A percentile compares a stretch with the other conserved stretches of the same genome.
phyloP scores from a whole-genome alignment of 2,113 vertebrate species.

The Guaruba guarouba region DNA sequence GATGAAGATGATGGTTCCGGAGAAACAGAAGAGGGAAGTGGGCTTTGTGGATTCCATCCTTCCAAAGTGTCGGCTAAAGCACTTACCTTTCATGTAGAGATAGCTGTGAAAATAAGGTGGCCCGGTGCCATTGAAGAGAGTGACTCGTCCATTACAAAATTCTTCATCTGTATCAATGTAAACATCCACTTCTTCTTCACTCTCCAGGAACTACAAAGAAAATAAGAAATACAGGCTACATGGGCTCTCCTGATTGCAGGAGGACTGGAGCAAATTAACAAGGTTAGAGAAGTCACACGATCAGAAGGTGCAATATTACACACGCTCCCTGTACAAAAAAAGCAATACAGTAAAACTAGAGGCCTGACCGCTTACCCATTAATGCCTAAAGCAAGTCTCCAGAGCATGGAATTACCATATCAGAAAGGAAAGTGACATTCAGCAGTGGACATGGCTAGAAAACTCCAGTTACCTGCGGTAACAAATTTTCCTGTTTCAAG shows the following conservation, averaged over 20 bases:
- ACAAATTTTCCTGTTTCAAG: background rate
- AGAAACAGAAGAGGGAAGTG: background rate
- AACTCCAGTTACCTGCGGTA: background rate
- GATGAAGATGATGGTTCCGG: background rate
- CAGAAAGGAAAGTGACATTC: background rate
- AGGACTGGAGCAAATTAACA: background rate
- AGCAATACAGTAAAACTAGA: background rate
- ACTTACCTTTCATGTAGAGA: slow-evolving; percentile 90
- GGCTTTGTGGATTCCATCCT: background rate
- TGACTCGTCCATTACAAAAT: slow-evolving; percentile 81
- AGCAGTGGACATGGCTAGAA: background rate
- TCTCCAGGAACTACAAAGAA: slow-evolving; percentile 83
- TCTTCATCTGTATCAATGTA: slow-evolving; percentile 91
- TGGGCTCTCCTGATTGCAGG: background rate
- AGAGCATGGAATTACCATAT: background rate
- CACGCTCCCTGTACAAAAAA: background rate
- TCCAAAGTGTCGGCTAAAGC: background rate
- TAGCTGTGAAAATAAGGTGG: slow-evolving; percentile 92
- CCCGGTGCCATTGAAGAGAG: slow-evolving; percentile 82
- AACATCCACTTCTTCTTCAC: slow-evolving; percentile 87
- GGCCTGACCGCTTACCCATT: slow-evolving; percentile 34
- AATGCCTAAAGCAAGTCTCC: slow-evolving; percentile 42
- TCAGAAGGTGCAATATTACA: background rate
- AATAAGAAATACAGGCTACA: background rate
- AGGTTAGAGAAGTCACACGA: background rate